phyloP scores from a whole-genome alignment of 2,113 vertebrate species.

The Lonchura striata region DNA sequence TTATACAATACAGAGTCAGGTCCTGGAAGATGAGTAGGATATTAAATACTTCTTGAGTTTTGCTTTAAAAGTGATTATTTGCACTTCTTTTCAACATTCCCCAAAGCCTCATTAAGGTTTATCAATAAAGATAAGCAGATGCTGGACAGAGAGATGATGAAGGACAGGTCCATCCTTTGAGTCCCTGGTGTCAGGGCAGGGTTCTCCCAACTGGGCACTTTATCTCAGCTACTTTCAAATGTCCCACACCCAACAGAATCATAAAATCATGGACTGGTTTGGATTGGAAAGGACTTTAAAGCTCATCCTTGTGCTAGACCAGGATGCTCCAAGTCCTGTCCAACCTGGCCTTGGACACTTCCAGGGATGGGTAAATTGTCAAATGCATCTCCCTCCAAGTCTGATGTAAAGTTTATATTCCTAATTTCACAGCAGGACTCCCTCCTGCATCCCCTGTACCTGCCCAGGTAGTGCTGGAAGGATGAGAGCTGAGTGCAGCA shows the following conservation, averaged over 20 bases:
- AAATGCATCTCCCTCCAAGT: not conserved
- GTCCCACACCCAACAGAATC: not conserved
- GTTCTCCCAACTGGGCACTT: not conserved
- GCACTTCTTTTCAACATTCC: not conserved
- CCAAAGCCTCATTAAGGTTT: not conserved
- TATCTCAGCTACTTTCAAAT: not conserved
- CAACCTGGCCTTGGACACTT: not conserved
- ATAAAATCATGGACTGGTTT: not conserved
- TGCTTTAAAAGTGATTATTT: not conserved
- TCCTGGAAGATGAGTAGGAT: conserved; percentile 3
- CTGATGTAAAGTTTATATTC: not conserved
- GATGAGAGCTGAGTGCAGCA: not conserved
- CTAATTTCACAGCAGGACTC: not conserved
- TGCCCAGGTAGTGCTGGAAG: not conserved
- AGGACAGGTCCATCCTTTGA: not conserved
- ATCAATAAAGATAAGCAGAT: not conserved
- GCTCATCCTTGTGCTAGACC: no score
- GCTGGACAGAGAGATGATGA: not conserved
- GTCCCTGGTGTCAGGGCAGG: not conserved
- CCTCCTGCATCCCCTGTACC: not conserved
- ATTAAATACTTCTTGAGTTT: not conserved
- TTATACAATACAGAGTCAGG: conserved; percentile 17
- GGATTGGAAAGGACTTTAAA: not conserved
- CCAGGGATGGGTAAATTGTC: not conserved
- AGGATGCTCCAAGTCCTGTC: not conserved